These are phyloP conservation scores for Marisa cornuarietis DNA, from an alignment of 1,140 invertebrate species.

Conservation along the genomic window DNA sequence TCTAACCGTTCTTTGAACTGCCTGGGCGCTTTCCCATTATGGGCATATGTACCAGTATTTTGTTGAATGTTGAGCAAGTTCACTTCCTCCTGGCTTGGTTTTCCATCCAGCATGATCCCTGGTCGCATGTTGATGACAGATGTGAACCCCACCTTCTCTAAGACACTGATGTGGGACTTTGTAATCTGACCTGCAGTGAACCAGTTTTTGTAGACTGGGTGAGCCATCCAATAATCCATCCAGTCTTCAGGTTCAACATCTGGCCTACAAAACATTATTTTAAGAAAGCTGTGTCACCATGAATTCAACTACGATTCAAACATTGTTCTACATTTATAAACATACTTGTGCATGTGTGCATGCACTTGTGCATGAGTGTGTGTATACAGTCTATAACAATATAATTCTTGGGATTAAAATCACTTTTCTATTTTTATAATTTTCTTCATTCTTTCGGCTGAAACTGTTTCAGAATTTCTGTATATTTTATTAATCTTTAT, in stretches of 20 bases:
- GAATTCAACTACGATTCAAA: too few species aligned
- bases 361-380: too few species aligned
- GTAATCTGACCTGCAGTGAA: conserved; percentile 53
- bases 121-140: conserved; percentile 50
- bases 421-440: too few species aligned
- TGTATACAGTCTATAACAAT: too few species aligned
- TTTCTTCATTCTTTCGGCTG: too few species aligned
- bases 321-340: too few species aligned
- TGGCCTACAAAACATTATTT: conserved; percentile 12
- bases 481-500: too few species aligned
- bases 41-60: conserved; percentile 44
- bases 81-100: conserved; percentile 44
- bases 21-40: conserved; percentile 28
- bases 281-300: too few species aligned
- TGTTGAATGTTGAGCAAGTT: conserved; percentile 52
- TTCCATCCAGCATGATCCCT: conserved; percentile 38
- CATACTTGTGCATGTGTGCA: too few species aligned
- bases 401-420: too few species aligned
- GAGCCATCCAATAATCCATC: conserved; percentile 53
- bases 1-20: conserved; percentile 42
- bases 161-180: conserved; percentile 35
- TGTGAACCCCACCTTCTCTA: conserved; percentile 45
- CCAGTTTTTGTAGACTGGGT: conserved; percentile 55
- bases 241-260: conserved; percentile 43
- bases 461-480: too few species aligned